A percentile compares a stretch with the other conserved stretches of the same genome.
Conservation (phyloP, 2,888 invertebrate species). For the Drosophila dives region DNA sequence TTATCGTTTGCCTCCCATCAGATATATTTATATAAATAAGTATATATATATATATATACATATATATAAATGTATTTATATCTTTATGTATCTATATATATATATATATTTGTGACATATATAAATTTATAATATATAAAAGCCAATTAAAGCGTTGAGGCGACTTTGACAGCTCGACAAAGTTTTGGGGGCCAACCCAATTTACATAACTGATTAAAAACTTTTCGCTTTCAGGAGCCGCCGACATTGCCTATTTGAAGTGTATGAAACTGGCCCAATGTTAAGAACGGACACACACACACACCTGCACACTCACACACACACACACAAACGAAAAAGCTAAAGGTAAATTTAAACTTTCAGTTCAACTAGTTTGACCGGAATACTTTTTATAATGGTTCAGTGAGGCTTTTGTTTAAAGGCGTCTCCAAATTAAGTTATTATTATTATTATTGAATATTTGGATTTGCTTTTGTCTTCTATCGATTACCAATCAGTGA, state of each 20-base stretch:
- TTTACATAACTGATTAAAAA: constrained; percentile 79
- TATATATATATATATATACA: background rate
- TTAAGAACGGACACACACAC: constrained; percentile 1
- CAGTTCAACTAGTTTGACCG: constrained; percentile 45
- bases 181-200: constrained; percentile 59
- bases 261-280: constrained; percentile 17
- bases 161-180: constrained; percentile 49
- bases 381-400: constrained; percentile 23
- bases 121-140: constrained; percentile 60
- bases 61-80: background rate
- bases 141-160: constrained; percentile 58
- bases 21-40: constrained; percentile 1
- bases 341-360: background rate
- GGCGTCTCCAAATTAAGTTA: constrained; percentile 57
- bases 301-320: background rate
- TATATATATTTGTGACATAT: constrained; percentile 1
- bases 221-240: constrained; percentile 57
- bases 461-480: constrained; percentile 37
- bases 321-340: background rate
- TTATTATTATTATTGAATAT: constrained; percentile 62
- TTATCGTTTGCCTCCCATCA: constrained; percentile 11
- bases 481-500: constrained; percentile 51
- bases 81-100: background rate
- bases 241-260: constrained; percentile 58
- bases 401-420: background rate